Evolutionary conservation across 1,140 invertebrate genomes (phyloP).

Genomic region (Pachypeltis micranthus): DNA sequence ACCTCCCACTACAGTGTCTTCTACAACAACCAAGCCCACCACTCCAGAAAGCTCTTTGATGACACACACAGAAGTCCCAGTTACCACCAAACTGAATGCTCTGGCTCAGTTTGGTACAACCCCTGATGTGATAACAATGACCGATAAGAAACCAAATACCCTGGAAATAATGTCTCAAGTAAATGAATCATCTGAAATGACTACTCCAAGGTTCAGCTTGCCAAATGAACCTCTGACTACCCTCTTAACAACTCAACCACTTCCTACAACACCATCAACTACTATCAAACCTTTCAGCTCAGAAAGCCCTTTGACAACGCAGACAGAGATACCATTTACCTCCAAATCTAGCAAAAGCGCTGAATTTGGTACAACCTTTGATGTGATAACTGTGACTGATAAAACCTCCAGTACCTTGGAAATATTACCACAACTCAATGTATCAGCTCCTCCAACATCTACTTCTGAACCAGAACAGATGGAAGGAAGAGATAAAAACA

Average conservation of each 20-base stretch:
- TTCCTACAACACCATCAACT: too few species aligned
- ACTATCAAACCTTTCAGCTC: too few species aligned
- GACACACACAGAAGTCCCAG: too few species aligned
- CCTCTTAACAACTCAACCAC: not conserved
- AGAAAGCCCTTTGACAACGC: too few species aligned
- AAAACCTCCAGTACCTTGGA: slow-evolving; percentile 30
- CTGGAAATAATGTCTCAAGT: slow-evolving; percentile 36
- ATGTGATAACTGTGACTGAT: slow-evolving; percentile 13
- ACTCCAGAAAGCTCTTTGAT: too few species aligned
- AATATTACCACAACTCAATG: slow-evolving; percentile 36
- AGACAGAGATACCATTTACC: not conserved
- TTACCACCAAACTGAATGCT: not conserved
- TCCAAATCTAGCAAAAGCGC: too few species aligned
- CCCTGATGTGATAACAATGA: slow-evolving; percentile 5
- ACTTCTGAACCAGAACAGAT: too few species aligned
- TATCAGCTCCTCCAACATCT: too few species aligned
- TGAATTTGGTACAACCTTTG: not conserved
- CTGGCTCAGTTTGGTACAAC: not conserved
- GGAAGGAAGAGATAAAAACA: too few species aligned
- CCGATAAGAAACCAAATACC: slow-evolving; percentile 25
- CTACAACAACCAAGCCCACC: too few species aligned
- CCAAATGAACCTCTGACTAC: not conserved
- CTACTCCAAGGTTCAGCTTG: not conserved
- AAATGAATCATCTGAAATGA: slow-evolving; percentile 34
- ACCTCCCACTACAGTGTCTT: too few species aligned